Evolutionary conservation across 2,888 invertebrate genomes (phyloP).

Genomic region (Hermaeophaga mercurialis): DNA sequence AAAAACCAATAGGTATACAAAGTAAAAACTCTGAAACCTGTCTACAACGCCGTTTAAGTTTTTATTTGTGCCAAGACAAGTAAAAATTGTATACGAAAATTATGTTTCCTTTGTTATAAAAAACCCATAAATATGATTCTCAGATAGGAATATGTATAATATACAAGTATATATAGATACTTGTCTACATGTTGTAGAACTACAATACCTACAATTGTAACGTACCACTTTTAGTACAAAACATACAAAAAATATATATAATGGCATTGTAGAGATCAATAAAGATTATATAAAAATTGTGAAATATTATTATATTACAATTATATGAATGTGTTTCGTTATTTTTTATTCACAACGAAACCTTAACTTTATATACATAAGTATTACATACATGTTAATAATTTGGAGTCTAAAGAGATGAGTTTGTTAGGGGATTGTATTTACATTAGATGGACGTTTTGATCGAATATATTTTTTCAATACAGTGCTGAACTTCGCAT

Average conservation of each 20-base stretch:
- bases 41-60: conserved; percentile 43
- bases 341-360: conserved; percentile 24
- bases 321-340: conserved; percentile 27
- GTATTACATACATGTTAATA: conserved; percentile 36
- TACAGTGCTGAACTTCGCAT: too few relatives aligned
- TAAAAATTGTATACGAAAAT: conserved; percentile 31
- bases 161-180: conserved; percentile 39
- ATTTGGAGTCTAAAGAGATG: background rate
- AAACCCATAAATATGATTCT: conserved; percentile 1
- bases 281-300: conserved; percentile 40
- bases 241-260: conserved; percentile 48
- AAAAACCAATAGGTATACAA: conserved; percentile 17
- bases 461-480: too few relatives aligned
- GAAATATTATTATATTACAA: conserved; percentile 35
- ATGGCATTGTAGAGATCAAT: conserved; percentile 56
- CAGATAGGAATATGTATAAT: conserved; percentile 25
- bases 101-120: conserved; percentile 12
- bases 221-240: conserved; percentile 47
- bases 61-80: conserved; percentile 40
- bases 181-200: too few relatives aligned
- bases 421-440: too few relatives aligned
- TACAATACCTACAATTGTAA: conserved; percentile 35
- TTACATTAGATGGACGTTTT: too few relatives aligned
- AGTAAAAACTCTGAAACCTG: conserved; percentile 36
- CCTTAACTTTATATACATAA: conserved; percentile 42